Evolutionary conservation across 2,888 invertebrate species (phyloP).

Genomic region (Watsonalla cultraria): DNA sequence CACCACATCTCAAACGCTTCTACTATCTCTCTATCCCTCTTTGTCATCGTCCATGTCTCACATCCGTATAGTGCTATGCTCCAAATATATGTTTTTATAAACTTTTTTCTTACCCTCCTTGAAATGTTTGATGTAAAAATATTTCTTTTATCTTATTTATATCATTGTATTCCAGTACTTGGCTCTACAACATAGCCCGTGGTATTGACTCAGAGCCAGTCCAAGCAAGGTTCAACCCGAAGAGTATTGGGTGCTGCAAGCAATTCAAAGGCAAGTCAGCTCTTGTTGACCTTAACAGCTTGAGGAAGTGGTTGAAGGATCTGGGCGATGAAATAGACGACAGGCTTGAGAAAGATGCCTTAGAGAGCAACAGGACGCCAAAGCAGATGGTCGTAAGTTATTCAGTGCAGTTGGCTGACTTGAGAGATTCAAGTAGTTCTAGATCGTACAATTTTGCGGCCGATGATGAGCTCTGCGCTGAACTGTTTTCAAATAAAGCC

Average conservation of each 20-base stretch:
- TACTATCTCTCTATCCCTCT: no score
- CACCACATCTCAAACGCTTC: no score
- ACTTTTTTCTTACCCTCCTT: no score
- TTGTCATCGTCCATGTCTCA: no score
- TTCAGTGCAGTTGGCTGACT: constrained; percentile 73
- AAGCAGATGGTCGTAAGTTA: constrained; percentile 88
- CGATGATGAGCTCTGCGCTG: constrained; percentile 81
- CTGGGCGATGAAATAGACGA: constrained; percentile 90
- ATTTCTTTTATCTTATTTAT: background rate
- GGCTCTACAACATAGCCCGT: constrained; percentile 91
- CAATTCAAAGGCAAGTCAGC: constrained; percentile 91
- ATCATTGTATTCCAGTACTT: constrained; percentile 75
- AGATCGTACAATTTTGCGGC: constrained; percentile 78
- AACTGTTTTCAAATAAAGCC: constrained; percentile 82
- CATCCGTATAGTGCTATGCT: no score
- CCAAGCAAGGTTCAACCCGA: constrained; percentile 88
- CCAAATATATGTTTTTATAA: no score
- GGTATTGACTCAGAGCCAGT: constrained; percentile 95
- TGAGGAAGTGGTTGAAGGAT: constrained; percentile 89
- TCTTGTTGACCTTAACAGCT: constrained; percentile 81
- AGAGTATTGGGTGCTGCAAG: constrained; percentile 97
- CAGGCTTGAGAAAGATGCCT: constrained; percentile 87
- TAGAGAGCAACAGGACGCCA: constrained; percentile 90
- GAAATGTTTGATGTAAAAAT: background rate
- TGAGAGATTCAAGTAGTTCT: constrained; percentile 80